Evolutionary conservation across 2,797 vertebrate genomes (phyloP).

Genomic region (Apodemus agrarius): DNA sequence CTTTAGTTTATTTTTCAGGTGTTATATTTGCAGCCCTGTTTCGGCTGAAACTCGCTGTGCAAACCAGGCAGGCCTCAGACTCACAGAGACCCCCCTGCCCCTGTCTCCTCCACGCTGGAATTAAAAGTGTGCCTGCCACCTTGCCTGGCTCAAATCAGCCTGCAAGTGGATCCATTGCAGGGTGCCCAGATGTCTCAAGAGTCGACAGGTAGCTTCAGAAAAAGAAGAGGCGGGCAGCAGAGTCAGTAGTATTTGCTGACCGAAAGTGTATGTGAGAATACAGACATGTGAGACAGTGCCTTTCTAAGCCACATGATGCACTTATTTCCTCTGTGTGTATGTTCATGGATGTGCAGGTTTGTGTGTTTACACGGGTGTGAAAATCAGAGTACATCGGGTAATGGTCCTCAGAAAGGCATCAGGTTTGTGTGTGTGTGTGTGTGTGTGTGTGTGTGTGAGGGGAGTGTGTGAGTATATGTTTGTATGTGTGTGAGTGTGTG

Average conservation of each 20-base stretch:
- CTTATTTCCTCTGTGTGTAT: not conserved
- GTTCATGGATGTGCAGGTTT: no score
- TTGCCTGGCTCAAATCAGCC: not conserved
- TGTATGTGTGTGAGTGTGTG: no score
- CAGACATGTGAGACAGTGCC: not conserved
- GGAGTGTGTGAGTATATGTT: not conserved
- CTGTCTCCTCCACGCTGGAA: not conserved
- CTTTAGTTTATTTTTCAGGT: not conserved
- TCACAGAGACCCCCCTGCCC: not conserved
- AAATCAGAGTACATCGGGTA: not conserved
- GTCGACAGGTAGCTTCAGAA: not conserved
- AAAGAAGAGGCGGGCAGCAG: not conserved
- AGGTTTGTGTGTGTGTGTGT: no score
- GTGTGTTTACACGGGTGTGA: not conserved
- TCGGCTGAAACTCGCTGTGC: not conserved
- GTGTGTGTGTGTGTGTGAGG: not conserved
- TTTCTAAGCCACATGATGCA: not conserved
- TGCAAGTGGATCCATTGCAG: slow-evolving; percentile 2
- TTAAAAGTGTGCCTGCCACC: not conserved
- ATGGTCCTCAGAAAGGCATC: not conserved
- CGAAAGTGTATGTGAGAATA: not conserved
- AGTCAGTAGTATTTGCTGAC: not conserved
- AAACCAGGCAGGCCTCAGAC: not conserved
- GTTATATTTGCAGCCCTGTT: no score
- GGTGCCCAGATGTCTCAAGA: not conserved